phyloP scores from a whole-genome alignment of 2,888 invertebrate species.

The Amphipyra tragopoginis region DNA sequence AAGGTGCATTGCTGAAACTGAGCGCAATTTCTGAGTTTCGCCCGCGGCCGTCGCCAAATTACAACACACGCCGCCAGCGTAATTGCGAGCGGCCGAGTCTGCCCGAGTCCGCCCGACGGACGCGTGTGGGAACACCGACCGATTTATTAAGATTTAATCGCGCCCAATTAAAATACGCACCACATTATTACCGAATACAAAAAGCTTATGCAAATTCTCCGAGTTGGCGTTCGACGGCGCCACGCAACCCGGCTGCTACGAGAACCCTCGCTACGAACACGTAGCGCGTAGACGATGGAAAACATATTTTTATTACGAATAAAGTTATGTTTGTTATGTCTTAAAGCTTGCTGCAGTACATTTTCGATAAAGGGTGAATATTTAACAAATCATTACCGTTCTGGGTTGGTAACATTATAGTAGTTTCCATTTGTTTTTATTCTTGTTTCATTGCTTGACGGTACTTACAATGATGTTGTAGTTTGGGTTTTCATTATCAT shows the following conservation, averaged over 20 bases:
- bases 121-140: slow-evolving; percentile 84
- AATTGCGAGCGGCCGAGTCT: slow-evolving; percentile 76
- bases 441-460: too few relatives aligned
- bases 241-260: slow-evolving; percentile 68
- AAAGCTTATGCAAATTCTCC: slow-evolving; percentile 80
- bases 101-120: slow-evolving; percentile 62
- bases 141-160: slow-evolving; percentile 89
- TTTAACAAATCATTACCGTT: too few relatives aligned
- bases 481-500: too few relatives aligned
- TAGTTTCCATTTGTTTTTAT: too few relatives aligned
- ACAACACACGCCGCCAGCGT: slow-evolving; percentile 81
- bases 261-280: slow-evolving; percentile 63
- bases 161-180: slow-evolving; percentile 85
- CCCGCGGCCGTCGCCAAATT: slow-evolving; percentile 84
- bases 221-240: slow-evolving; percentile 62
- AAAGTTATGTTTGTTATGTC: slow-evolving; percentile 3
- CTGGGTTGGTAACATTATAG: too few relatives aligned
- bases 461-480: too few relatives aligned
- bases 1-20: slow-evolving; percentile 75
- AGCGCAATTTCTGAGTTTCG: slow-evolving; percentile 80
- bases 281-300: slow-evolving; percentile 63
- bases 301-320: slow-evolving; percentile 16
- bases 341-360: slow-evolving; percentile 1
- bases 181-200: slow-evolving; percentile 81
- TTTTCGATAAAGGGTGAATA: not conserved